A percentile compares a stretch with the other conserved stretches of the same genome.
phyloP scores from a whole-genome alignment of 1,140 invertebrate genomes.

The Stratiolaelaps scimitus region DNA sequence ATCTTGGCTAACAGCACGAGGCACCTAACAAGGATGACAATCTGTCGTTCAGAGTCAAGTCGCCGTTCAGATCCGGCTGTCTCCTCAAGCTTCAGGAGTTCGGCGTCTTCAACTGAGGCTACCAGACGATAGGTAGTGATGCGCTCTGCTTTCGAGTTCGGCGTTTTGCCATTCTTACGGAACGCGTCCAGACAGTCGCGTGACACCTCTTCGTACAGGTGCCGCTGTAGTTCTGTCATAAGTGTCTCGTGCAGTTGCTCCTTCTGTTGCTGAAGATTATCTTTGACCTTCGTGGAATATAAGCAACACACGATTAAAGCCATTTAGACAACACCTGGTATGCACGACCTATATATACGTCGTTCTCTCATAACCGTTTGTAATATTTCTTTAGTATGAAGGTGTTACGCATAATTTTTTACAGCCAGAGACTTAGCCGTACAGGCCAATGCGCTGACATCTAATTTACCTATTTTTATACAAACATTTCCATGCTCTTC shows the following conservation, averaged over 20 bases:
- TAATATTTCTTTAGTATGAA: too few species aligned
- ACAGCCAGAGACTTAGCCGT: too few species aligned
- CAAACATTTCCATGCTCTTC: too few species aligned
- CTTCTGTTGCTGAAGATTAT: slow-evolving; percentile 29
- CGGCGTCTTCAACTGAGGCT: neutral
- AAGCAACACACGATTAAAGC: too few species aligned
- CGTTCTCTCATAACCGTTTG: slow-evolving; percentile 47
- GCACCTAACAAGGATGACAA: slow-evolving; percentile 70
- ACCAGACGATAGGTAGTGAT: neutral
- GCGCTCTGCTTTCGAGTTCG: neutral
- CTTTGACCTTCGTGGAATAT: neutral
- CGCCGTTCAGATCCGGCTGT: slow-evolving; percentile 52
- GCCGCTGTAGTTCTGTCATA: slow-evolving; percentile 57
- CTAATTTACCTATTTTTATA: too few species aligned
- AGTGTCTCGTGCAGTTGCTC: slow-evolving; percentile 55
- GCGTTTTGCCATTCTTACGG: slow-evolving; percentile 42
- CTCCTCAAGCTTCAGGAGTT: slow-evolving; percentile 45
- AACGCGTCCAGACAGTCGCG: slow-evolving; percentile 50
- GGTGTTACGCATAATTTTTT: too few species aligned
- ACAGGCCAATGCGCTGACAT: too few species aligned
- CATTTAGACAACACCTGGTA: slow-evolving; percentile 7
- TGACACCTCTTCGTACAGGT: slow-evolving; percentile 49
- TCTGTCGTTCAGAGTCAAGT: slow-evolving; percentile 53
- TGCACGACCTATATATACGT: neutral
- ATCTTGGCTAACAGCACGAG: slow-evolving; percentile 68